Evolutionary conservation across 1,140 invertebrate species (phyloP).

Genomic region (Drosophila chauvacae): DNA sequence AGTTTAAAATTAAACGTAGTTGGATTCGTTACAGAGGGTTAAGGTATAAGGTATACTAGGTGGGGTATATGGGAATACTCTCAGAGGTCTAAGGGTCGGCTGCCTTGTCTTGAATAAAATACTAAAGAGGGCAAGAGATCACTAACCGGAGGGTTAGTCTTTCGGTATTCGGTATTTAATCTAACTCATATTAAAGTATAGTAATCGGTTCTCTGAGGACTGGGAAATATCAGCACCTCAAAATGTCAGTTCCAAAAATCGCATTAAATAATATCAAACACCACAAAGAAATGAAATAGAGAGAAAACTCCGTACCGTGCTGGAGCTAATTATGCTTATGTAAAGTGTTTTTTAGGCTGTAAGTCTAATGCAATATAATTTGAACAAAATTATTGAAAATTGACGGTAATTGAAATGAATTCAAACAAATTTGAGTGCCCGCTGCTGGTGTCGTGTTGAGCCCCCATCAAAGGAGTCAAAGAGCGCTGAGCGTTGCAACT

Average conservation of each 20-base stretch:
- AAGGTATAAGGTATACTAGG: background rate
- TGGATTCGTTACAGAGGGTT: slow-evolving; percentile 31
- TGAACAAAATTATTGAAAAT: slow-evolving; percentile 79
- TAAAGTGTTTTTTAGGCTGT: slow-evolving; percentile 37
- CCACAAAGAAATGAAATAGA: background rate
- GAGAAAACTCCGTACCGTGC: slow-evolving; percentile 5
- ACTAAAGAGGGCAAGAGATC: background rate
- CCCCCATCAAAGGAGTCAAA: slow-evolving; percentile 68
- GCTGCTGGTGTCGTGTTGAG: slow-evolving; percentile 62
- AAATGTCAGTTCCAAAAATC: slow-evolving; percentile 4
- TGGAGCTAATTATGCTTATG: slow-evolving; percentile 54
- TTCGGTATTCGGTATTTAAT: background rate
- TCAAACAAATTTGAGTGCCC: slow-evolving; percentile 77
- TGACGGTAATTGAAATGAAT: slow-evolving; percentile 82
- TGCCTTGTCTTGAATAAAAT: background rate
- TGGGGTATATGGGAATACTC: background rate
- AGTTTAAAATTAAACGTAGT: slow-evolving; percentile 77
- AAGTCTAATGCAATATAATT: slow-evolving; percentile 75
- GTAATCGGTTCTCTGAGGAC: background rate
- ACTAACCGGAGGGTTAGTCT: background rate
- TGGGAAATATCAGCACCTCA: background rate
- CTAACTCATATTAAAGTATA: background rate
- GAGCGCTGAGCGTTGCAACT: slow-evolving; percentile 60
- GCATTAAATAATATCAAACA: background rate
- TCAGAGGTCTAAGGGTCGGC: background rate